Evolutionary conservation across 30 jellyfish, hydroid and myxozoan species (phyloP), one percentile per base, ranked within the genome.

Genomic region (Turritopsis dohrnii): DNA sequence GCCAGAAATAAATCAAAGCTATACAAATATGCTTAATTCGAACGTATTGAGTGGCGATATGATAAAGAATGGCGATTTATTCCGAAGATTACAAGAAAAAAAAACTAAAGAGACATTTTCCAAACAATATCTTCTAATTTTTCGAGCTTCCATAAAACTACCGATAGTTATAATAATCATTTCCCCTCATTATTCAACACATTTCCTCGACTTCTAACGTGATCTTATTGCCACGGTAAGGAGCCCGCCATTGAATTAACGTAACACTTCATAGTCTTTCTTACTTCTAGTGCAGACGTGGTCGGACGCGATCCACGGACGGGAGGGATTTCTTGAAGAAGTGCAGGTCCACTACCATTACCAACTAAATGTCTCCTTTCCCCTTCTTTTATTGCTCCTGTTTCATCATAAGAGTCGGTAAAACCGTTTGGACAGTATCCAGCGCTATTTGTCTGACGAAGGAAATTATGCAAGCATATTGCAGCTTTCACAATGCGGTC

Each of bases 301-400:
- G 72, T 16, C 72, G 72, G n/a, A n/a, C 72, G 72, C n/a, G 72
- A 54, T 54, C 72, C 72, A 16, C 72, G 72, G 19, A 54, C 72
- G n/a, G 72, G 72, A 54, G 72, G n/a, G n/a, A 54, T 54, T 18
- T 54, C 72, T 54, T 54, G 72, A 54, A 54, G 72, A 16, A 54
- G 72, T 54, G 72, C n/a, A 54, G 72, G 19, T 54, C 72, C 72
- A 54, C 72, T 54, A n/a, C n/a, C n/a, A n/a, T n/a, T n/a, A n/a
- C n/a, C n/a, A n/a, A n/a, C n/a, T n/a, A n/a, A 13, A 3, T 41
- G 9, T 41, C 60, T 41, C 60, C 60, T 3, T 5, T 41, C 5
- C 60, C 60, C 60, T 41, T 13, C 60, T 41, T 5, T 41, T 5
- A 41, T 41, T 41, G 9, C 13, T 3, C 60, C 60, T 5, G 60